Conservation (phyloP, 2,113 vertebrate species). For the Oncorhynchus masou region DNA sequence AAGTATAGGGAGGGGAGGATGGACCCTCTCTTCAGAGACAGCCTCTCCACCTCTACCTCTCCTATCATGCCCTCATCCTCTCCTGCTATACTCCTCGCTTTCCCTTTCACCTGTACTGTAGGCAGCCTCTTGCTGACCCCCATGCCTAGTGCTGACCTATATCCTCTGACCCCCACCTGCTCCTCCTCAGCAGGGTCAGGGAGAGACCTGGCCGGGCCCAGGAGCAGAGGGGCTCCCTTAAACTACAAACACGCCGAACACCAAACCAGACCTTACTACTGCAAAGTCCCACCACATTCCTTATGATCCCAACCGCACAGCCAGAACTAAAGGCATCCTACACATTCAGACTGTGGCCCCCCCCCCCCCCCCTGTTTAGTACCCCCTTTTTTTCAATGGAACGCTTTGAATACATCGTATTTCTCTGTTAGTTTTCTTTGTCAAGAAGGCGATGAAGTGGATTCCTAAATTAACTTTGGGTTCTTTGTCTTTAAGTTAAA, state of each 20-base stretch:
- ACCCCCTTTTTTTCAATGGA: slow-evolving; percentile 52
- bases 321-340: slow-evolving; percentile 36
- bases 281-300: slow-evolving; percentile 62
- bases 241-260: slow-evolving; percentile 53
- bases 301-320: slow-evolving; percentile 45
- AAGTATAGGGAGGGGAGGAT: slow-evolving; percentile 51
- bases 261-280: slow-evolving; percentile 51
- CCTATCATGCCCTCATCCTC: not conserved
- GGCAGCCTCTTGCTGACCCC: slow-evolving; percentile 32
- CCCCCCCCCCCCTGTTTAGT: slow-evolving; percentile 35
- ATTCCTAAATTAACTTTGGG: slow-evolving; percentile 48
- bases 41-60: slow-evolving; percentile 54
- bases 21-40: not conserved
- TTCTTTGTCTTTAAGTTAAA: slow-evolving; percentile 61
- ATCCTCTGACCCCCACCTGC: not conserved
- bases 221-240: slow-evolving; percentile 33
- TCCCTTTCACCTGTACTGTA: slow-evolving; percentile 36
- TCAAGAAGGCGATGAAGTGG: slow-evolving; percentile 52
- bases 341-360: slow-evolving; percentile 51
- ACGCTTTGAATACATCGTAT: slow-evolving; percentile 62
- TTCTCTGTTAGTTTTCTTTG: slow-evolving; percentile 58
- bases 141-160: not conserved
- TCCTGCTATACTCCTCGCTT: slow-evolving; percentile 9
- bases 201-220: slow-evolving; percentile 23
- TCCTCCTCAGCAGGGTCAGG: not conserved